phyloP scores from a whole-genome alignment of 2,113 vertebrate species.

The Hucho hucho region DNA sequence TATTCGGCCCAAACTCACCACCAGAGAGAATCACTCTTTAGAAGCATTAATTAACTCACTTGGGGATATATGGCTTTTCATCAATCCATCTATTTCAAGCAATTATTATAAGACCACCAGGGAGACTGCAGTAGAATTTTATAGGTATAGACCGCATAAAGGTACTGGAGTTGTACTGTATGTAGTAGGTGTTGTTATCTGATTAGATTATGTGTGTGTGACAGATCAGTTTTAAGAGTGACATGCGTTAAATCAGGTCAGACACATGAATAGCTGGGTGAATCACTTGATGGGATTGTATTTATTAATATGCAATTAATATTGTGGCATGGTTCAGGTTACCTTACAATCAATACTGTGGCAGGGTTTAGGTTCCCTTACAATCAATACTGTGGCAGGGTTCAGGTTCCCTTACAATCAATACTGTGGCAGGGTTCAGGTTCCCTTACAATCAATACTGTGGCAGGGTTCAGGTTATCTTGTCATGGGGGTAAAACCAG shows the following conservation, averaged over 20 bases:
- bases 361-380: slow-evolving; percentile 24
- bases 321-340: slow-evolving; percentile 17
- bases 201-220: not conserved
- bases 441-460: not conserved
- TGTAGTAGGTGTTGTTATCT: not conserved
- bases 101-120: not conserved
- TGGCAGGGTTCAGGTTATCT: slow-evolving; percentile 25
- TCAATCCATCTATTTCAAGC: slow-evolving; percentile 43
- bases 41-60: slow-evolving; percentile 62
- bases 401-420: too few relatives aligned
- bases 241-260: too few relatives aligned
- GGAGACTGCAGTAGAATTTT: not conserved
- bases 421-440: too few relatives aligned
- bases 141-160: too few relatives aligned
- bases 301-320: slow-evolving; percentile 11
- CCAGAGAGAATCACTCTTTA: slow-evolving; percentile 19
- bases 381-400: too few relatives aligned
- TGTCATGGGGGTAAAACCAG: slow-evolving; percentile 34
- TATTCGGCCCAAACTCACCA: slow-evolving; percentile 42
- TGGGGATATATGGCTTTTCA: slow-evolving; percentile 56
- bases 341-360: slow-evolving; percentile 19
- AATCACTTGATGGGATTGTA: not conserved
- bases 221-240: not conserved
- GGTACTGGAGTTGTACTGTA: not conserved
- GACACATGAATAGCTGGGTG: not conserved